Evolutionary conservation across 2,113 vertebrate species (phyloP), one percentile per base, ranked within the genome.

Genomic region (Nematolebias whitei): DNA sequence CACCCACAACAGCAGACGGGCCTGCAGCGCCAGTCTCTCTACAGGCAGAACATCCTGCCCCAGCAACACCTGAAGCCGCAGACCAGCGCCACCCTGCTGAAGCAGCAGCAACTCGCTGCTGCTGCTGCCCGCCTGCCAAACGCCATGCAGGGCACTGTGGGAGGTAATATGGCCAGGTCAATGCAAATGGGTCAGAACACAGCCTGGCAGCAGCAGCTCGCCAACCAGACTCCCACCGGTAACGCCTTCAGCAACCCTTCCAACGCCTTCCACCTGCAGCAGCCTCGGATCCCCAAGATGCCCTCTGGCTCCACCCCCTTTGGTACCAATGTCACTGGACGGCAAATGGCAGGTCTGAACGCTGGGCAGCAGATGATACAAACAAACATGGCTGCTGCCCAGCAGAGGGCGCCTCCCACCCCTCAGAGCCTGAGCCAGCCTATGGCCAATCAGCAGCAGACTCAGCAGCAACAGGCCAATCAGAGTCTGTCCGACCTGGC

Each of bases 261-360:
- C 52, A 79, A 72, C 41, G 32, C 82, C 57, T 98, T 98, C 89
- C 98, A 96, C 83, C 87, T 96, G 68, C 86, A 85, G 81, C 96
- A 95, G 74, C 14, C 95, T 22, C 91, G 94, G 69, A 91, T 96
- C 62, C 76, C 97, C 85, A 98, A 98, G 79, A 91, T 98, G 91
- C 22, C 94, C 5, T 88, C 84, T 38, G 92, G 4, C 87, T 89
- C 64, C 0, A 15, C 80, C 1, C 52, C 84, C 10, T 97, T 96
- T 63, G 88, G 88, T 18, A 80, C 90, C 0, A 92, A 89, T 83
- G 88, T 95, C 2, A 85, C 83, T 10, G 92, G 85, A 75, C 93
- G 96, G 19, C 89, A 95, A 0, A 90, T 96, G 91, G 90, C 80
- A 2, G 91, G 93, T 0, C 86, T 97, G 91, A 96, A 91, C 18